These are phyloP conservation scores for Drosophila limbata DNA, from an alignment of 2,888 invertebrate species.

Conservation along the genomic window DNA sequence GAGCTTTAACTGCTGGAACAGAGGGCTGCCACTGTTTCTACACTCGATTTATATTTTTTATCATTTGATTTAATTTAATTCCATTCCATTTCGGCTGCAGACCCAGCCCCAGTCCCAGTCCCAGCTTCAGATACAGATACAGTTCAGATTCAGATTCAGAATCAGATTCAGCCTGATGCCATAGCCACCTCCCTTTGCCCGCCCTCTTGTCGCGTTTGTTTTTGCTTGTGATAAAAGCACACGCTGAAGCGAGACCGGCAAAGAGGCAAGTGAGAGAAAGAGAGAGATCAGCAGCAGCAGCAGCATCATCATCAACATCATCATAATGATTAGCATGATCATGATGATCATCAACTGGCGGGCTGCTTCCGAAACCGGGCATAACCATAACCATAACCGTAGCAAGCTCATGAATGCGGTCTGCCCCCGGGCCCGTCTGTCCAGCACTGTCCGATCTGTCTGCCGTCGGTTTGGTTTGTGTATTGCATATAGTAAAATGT, in stretches of 20 bases:
- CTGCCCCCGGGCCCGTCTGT: conserved; percentile 18
- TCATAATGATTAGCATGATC: too few relatives aligned
- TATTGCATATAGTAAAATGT: conserved; percentile 23
- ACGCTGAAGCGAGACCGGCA: conserved; percentile 31
- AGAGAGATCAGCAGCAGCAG: conserved; percentile 30
- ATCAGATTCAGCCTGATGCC: conserved; percentile 11
- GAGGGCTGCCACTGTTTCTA: conserved; percentile 78
- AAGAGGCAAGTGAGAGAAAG: conserved; percentile 6
- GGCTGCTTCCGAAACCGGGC: conserved; percentile 71
- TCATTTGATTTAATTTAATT: conserved; percentile 85
- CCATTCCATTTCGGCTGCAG: conserved; percentile 68
- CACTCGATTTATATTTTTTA: conserved; percentile 82
- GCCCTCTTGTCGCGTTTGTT: conserved; percentile 4
- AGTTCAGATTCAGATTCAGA: conserved; percentile 1
- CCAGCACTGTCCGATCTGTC: conserved; percentile 6
- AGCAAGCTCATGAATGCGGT: conserved; percentile 47
- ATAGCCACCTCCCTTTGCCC: conserved; percentile 11
- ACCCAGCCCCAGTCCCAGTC: conserved; percentile 21
- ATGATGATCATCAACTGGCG: conserved; percentile 41
- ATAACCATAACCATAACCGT: conserved; percentile 54
- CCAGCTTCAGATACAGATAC: conserved; percentile 1
- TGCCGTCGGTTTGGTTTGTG: conserved; percentile 8
- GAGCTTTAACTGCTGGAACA: conserved; percentile 57
- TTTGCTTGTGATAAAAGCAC: conserved; percentile 12
- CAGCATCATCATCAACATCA: conserved; percentile 23